Base-by-base conservation (phyloP, 2,797 vertebrate genomes). In the Amniataba percoides region DNA sequence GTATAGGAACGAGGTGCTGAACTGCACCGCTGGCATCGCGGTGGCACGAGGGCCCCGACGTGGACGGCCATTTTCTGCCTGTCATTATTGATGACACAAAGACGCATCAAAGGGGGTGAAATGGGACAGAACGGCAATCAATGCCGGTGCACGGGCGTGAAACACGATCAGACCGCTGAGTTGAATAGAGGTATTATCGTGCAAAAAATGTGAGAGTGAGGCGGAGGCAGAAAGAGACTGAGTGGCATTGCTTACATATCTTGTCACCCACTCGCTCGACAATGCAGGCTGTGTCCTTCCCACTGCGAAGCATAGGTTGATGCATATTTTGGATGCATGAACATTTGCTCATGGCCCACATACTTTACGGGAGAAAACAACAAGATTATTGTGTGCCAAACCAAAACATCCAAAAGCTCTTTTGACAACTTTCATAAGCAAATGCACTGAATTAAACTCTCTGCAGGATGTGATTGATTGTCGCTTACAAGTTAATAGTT, bases 201-300 rank as follows among this genome's bases (percentile, higher is more conserved):
- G 84, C 85, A 89, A 90, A 86, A 81, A 80, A 65, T 75, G 40
- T 39, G 62, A 12, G 72, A 18, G 66, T 31, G 80, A 52, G 65
- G 72, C 1, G 52, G 70, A 75, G 84, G 83, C 70, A 71, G 82
- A 81, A 49, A 58, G 71, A 62, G 71, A 52, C 27, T n/a, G 80
- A 85, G 78, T 71, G 81, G 71, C 86, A 89, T 90, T 85, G 83
- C 90, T 88, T 88, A 89, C 89, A 82, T 89, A 87, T 87, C 91
- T 89, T 71, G 77, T 89, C 89, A 84, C 91, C 89, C 87, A 89
- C 91, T 78, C 81, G 6, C 80, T 83, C 34, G 68, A 91, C 86
- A 92, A 83, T 77, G 77, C 79, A 39, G 66, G 13, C 64, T 82
- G 79, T 89, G 84, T 79, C 61, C 75, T 58, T 61, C 79, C 67